These are phyloP conservation scores for Suricata suricatta DNA, from an alignment of 2,113 vertebrate genomes.

Conservation along the genomic window DNA sequence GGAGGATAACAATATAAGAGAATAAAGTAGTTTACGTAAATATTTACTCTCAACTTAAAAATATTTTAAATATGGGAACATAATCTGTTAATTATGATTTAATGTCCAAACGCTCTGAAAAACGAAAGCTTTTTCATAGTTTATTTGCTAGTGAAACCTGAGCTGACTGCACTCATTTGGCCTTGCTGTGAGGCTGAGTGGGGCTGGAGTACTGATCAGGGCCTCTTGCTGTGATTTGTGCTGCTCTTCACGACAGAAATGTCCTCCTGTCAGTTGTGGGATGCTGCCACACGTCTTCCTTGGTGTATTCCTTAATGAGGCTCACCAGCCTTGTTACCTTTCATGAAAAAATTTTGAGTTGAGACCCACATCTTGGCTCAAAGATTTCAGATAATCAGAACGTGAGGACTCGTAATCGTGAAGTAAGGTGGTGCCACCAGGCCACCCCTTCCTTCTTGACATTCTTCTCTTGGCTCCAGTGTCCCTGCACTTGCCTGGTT, in stretches of 20 bases:
- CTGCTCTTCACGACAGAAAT: neutral
- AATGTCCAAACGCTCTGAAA: constrained; percentile 24
- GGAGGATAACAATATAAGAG: constrained; percentile 34
- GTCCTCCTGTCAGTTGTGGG: neutral
- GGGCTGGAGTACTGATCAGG: neutral
- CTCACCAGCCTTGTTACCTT: neutral
- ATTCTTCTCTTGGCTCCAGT: neutral
- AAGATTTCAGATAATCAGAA: constrained; percentile 1
- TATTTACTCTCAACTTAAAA: constrained; percentile 11
- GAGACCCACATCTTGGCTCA: neutral
- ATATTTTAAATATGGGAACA: neutral
- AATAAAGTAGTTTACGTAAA: neutral
- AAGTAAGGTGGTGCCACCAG: neutral
- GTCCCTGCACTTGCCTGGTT: neutral
- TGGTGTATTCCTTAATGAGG: neutral
- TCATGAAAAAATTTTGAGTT: neutral
- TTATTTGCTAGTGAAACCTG: neutral
- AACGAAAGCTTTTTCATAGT: constrained; percentile 9
- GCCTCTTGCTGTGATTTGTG: neutral
- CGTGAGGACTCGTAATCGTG: neutral
- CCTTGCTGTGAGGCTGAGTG: neutral
- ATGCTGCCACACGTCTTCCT: neutral
- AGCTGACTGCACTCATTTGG: neutral
- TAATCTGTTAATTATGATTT: constrained; percentile 5
- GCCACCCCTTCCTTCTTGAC: neutral